phyloP scores from a whole-genome alignment of 1,140 invertebrate genomes.

The Zaprionus ghesquierei region DNA sequence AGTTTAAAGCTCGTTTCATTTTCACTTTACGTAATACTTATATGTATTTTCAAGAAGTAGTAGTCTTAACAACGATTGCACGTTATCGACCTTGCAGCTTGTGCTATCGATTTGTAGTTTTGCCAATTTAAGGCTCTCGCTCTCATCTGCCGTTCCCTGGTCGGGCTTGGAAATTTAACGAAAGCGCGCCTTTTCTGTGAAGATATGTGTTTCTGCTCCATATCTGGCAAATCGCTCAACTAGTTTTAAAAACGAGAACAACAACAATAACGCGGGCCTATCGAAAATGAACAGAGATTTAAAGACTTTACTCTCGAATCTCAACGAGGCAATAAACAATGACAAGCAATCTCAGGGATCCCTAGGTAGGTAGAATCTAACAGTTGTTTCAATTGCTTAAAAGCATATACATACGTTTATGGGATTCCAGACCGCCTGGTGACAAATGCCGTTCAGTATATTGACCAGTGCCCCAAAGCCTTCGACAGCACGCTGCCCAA shows the following conservation, averaged over 20 bases:
- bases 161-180: neutral
- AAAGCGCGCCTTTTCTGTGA: neutral
- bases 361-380: neutral
- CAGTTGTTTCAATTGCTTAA: neutral
- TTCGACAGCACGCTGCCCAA: conserved; percentile 25
- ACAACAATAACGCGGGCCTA: neutral
- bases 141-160: neutral
- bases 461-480: conserved; percentile 38
- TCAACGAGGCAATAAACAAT: neutral
- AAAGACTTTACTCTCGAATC: conserved; percentile 1
- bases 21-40: neutral
- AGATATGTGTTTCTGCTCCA: neutral
- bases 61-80: neutral
- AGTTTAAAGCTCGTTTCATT: too few species aligned
- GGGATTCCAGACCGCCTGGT: conserved; percentile 20
- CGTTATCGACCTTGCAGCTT: neutral
- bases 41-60: neutral
- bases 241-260: neutral
- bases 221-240: neutral
- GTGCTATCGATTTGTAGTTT: neutral
- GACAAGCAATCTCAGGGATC: neutral
- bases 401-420: neutral
- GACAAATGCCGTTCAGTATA: conserved; percentile 51
- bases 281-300: neutral
- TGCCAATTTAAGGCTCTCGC: neutral